Conservation (phyloP, 2,797 vertebrate genomes). For the Pitangus sulphuratus region DNA sequence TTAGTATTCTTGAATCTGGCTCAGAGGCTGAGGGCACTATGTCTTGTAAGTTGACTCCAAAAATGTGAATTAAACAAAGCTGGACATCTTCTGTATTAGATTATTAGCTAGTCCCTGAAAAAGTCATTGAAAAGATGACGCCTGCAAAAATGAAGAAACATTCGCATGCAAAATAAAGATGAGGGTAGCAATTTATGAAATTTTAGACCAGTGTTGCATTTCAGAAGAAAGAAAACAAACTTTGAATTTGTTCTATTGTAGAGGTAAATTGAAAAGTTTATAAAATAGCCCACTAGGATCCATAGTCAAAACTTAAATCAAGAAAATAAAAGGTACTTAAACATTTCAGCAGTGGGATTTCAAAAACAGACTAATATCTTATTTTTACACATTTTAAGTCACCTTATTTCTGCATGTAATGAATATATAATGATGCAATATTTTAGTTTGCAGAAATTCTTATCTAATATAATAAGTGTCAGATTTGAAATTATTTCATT, state of each 20-base stretch:
- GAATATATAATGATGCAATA: background rate
- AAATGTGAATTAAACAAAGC: background rate
- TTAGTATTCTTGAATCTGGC: background rate
- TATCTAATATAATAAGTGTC: background rate
- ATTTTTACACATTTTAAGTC: background rate
- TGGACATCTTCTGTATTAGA: background rate
- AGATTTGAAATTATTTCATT: background rate
- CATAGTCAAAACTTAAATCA: background rate
- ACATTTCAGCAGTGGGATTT: background rate
- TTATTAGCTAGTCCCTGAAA: background rate
- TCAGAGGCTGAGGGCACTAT: background rate
- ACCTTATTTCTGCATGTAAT: background rate
- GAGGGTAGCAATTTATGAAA: background rate
- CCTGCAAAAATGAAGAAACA: background rate
- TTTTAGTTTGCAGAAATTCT: background rate
- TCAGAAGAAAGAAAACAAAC: background rate
- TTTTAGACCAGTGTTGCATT: background rate
- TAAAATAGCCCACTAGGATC: background rate
- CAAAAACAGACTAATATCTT: background rate
- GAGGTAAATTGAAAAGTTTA: background rate
- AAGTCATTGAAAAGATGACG: background rate
- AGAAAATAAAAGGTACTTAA: background rate
- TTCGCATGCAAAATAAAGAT: background rate
- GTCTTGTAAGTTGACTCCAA: background rate
- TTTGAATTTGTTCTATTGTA: background rate